phyloP scores from a whole-genome alignment of 2,797 vertebrate genomes.

The Coluber constrictor region DNA sequence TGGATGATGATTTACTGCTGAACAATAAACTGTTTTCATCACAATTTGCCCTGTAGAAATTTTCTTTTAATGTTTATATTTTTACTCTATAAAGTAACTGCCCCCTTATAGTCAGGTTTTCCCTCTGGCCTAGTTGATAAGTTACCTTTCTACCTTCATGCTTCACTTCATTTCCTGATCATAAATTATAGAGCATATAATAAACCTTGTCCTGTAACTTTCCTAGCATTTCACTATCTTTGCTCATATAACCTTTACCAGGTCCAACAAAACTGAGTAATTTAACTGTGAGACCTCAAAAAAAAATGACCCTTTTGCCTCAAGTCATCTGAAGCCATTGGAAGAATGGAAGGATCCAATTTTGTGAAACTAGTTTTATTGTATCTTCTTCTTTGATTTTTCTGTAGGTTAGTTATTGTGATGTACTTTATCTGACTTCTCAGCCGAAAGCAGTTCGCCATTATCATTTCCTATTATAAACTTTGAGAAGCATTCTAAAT shows the following conservation, averaged over 20 bases:
- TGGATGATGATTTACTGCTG: constrained; percentile 16
- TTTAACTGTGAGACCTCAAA: not conserved
- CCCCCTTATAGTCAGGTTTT: not conserved
- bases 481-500: not conserved
- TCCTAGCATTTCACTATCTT: constrained; percentile 24
- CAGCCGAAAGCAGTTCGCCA: not conserved
- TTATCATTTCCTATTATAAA: not conserved
- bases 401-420: not conserved
- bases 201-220: not conserved
- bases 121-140: not conserved
- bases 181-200: not conserved
- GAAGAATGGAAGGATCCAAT: not conserved
- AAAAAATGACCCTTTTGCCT: not conserved
- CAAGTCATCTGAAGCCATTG: not conserved
- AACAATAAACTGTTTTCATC: constrained; percentile 29
- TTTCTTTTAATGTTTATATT: not conserved
- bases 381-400: not conserved
- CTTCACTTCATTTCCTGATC: not conserved
- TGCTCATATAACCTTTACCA: not conserved
- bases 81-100: not conserved
- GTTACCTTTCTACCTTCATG: not conserved
- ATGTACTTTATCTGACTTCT: not conserved
- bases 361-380: fast-evolving
- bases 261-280: not conserved
- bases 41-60: not conserved